Evolutionary conservation across 2,797 vertebrate genomes (phyloP), one percentile per base, ranked within the genome.

Genomic region (Parauchenoglanis ngamensis): DNA sequence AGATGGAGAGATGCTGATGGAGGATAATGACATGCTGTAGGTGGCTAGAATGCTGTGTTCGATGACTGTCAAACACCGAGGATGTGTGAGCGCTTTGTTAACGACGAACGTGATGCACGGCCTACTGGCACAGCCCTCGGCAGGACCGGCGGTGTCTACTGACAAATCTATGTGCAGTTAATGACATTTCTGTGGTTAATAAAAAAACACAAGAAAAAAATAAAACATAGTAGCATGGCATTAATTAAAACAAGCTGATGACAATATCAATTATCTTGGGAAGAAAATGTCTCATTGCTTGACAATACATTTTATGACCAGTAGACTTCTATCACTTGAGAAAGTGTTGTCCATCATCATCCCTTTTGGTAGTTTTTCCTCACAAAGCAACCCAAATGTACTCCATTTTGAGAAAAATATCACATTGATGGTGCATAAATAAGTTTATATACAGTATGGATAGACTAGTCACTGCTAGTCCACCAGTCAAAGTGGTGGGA

Each of bases 1-100:
- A 67, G 44, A 61, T 75, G 44, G 78, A 25, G 52, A 52, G 52
- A 65, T 65, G 56, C 28, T 77, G 85, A 89, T 89, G 85, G 87
- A 67, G 68, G 17, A 72, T 85, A 82, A 85, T 65, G 70, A 67
- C 31, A 75, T 28, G 56, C 35, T 85, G 72, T 76, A 63, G 83
- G n/a, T 85, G 61, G 56, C 3, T 21, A 57, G n/a, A 79, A 61
- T n/a, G 63, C 59, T 59, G 75, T 19, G 40, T 59, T 35, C 35
- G 10, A 61, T 21, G 46, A 49, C 31, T 35, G 52, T 79, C 87
- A 54, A 61, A 23, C 56, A 5, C 13, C 3, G 12, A 57, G 11
- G 28, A 57, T 3, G 21, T 59, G 57, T 63, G 78, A 31, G 46
- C 68, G 52, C 56, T 54, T 76, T 76, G 70, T 75, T 83, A 87